Evolutionary conservation across 2,888 invertebrate genomes (phyloP), one percentile per base, ranked within the genome.

Genomic region (Agrotis exclamationis): DNA sequence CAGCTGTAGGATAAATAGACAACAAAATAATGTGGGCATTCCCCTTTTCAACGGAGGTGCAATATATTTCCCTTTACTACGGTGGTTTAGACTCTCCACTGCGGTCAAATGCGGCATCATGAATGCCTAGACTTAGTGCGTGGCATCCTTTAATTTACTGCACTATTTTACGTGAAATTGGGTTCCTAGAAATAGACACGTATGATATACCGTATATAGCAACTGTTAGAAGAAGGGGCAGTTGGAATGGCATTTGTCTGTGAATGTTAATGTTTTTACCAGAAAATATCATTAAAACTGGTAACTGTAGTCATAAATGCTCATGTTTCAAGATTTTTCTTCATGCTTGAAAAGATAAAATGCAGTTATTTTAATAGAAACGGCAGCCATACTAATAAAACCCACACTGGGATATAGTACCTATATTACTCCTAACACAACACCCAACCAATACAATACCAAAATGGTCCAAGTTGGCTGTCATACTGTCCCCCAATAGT

Each of bases 21-120:
- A 66, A 18, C 1, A 11, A n/a, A 48, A 18, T 14, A 63, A 18
- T 16, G 14, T 22, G n/a, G 51, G 4, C 24, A 72, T 16, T 53
- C n/a, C 5, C 11, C 39, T 62, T 72, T 73, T 62, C 20, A 73
- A 24, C 11, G 2, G 11, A 39, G 39, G 9, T 20, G 18, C 20
- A 39, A 9, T 39, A 53, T 1, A 33, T 57, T 76, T 67, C 22
- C 5, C 33, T 24, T 16, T n/a, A 67, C 7, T 45, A 39, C 6
- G 16, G 24, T 20, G 14, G 24, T 76, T 57, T 76, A 47, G 5
- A 58, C 47, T 44, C 16, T 39, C 20, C 47, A 68, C 76, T 73
- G 73, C 58, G 58, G 76, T 73, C 39, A 44, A 76, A 53, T 58
- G 69, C 76, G 47, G 58, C 51, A 28, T 69, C 69, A 76, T 57